phyloP scores from a whole-genome alignment of 2,888 invertebrate species.

The Capitulum mitella region DNA sequence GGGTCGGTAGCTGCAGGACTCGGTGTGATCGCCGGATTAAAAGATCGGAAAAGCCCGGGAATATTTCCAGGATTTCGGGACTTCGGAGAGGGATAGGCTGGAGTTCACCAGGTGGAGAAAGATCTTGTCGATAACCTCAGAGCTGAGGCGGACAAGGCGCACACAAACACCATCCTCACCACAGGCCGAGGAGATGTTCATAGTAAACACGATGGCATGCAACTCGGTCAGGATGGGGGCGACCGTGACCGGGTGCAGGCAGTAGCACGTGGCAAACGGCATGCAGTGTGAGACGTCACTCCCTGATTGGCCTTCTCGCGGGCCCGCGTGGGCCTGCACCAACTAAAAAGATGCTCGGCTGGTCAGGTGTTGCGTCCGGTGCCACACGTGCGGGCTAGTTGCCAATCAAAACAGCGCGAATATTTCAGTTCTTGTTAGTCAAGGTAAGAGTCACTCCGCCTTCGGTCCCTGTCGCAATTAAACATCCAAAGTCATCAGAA shows the following conservation, averaged over 20 bases:
- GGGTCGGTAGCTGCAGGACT: not conserved
- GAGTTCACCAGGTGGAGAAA: not conserved
- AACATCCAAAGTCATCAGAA: no score
- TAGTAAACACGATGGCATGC: not conserved
- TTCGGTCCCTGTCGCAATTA: no score
- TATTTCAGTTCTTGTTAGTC: no score
- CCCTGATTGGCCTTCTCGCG: not conserved
- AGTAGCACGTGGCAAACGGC: not conserved
- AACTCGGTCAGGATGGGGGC: not conserved
- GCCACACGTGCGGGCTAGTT: no score
- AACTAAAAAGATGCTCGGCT: no score
- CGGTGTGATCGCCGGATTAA: not conserved
- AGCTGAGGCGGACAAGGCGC: not conserved
- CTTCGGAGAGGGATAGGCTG: not conserved
- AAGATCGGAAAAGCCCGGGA: not conserved
- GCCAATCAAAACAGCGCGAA: no score
- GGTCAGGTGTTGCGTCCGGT: no score
- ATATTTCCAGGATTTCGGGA: not conserved
- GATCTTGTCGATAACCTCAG: not conserved
- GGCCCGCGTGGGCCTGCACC: no score
- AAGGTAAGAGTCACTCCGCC: no score
- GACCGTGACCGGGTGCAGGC: not conserved
- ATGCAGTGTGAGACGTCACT: not conserved
- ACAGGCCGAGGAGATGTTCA: not conserved
- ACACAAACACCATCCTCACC: not conserved